Evolutionary conservation across 2,888 invertebrate species (phyloP), one percentile per base, ranked within the genome.

Genomic region (Noctua pronuba): DNA sequence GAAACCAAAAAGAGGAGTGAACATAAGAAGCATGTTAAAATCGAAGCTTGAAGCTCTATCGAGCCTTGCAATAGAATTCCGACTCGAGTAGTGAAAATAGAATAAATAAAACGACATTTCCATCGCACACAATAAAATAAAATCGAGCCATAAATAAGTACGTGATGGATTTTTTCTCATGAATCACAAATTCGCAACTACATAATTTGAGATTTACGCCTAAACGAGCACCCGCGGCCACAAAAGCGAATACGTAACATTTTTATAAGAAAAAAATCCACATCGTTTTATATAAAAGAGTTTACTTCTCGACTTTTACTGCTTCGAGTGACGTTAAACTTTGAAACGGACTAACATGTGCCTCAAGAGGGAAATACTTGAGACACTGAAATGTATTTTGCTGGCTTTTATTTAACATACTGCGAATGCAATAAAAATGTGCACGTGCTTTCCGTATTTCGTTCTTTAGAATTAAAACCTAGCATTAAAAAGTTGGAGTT

Each of bases 281-380:
- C n/a, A 38, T 77, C 18, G 8, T 64, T 73, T 64, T 44, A 58
- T 64, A 58, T 60, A 60, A 72, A 66, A 41, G 31, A 67, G 69
- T 73, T 52, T 75, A 76, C 52, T 79, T 87, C 77, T 52, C 44
- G 52, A 38, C 52, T 79, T 85, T 74, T 73, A 64, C 76, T 52
- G 73, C 74, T 74, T 73, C 49, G 72, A 82, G 77, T 69, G 13
- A 78, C 78, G 73, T 73, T 82, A 62, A 88, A 86, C 73, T 83
- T 88, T 73, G 66, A 88, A 85, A 78, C 65, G 75, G 80, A 88
- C 60, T 74, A 70, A 88, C 83, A 75, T 88, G 75, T 76, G 78
- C 66, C 58, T 73, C 60, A 66, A 82, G 71, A 79, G 80, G 62
- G 79, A 70, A 77, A 66, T 73, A 79, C 86, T 88, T 78, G 74